These are phyloP conservation scores for Stomorhina lunata DNA, from an alignment of 2,888 invertebrate species.

Conservation along the genomic window DNA sequence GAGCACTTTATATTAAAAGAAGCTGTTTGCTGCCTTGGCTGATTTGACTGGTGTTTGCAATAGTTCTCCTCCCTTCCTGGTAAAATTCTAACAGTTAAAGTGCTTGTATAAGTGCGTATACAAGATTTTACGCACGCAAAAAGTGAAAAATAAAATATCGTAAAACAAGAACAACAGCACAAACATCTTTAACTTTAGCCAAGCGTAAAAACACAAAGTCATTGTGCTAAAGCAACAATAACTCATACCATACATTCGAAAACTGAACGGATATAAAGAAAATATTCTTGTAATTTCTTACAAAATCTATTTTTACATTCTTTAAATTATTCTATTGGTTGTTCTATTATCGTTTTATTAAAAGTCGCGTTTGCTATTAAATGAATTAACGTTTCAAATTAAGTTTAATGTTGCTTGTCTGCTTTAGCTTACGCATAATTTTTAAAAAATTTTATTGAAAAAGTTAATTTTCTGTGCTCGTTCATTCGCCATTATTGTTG, in stretches of 20 bases:
- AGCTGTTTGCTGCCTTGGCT: too few species aligned
- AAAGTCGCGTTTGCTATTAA: background rate
- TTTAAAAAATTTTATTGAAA: background rate
- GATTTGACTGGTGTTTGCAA: slow-evolving; percentile 32
- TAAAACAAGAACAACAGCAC: background rate
- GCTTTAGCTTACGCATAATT: slow-evolving; percentile 3
- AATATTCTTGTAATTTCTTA: background rate
- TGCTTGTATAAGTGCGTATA: background rate
- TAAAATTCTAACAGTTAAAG: background rate
- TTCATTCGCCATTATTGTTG: slow-evolving; percentile 5
- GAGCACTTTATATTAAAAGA: slow-evolving; percentile 7
- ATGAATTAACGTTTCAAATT: background rate
- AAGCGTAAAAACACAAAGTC: slow-evolving; percentile 28
- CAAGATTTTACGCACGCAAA: slow-evolving; percentile 39
- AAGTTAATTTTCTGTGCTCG: too few species aligned
- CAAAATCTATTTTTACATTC: background rate
- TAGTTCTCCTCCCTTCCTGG: background rate
- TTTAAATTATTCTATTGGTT: background rate
- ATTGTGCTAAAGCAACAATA: slow-evolving; percentile 40
- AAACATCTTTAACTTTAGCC: slow-evolving; percentile 17
- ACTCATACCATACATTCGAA: background rate
- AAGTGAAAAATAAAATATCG: slow-evolving; percentile 5
- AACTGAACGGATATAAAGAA: background rate
- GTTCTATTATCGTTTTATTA: background rate
- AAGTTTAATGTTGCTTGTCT: background rate